Evolutionary conservation across 2,113 vertebrate species (phyloP).

Genomic region (Aegotheles bennettii): DNA sequence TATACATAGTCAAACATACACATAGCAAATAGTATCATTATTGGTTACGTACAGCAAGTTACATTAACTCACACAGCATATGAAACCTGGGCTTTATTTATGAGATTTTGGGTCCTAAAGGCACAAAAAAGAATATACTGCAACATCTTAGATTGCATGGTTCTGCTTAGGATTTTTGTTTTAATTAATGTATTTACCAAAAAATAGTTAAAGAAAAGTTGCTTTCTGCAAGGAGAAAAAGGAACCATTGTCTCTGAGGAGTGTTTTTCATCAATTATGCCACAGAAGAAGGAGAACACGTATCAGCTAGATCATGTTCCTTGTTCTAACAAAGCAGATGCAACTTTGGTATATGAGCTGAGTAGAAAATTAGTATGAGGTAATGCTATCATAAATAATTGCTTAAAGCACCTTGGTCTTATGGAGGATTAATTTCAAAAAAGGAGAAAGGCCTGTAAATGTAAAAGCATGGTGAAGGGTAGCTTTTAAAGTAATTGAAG

Average conservation of each 20-base stretch:
- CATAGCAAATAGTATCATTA: accelerated
- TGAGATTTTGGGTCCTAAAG: neutral
- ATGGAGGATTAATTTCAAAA: constrained; percentile 37
- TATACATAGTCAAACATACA: accelerated
- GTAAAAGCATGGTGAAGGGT: constrained; percentile 49
- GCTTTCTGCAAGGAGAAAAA: neutral
- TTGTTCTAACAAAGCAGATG: constrained; percentile 44
- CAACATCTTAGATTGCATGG: neutral
- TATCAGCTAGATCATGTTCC: constrained; percentile 10
- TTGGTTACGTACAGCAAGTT: neutral
- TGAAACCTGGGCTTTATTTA: neutral
- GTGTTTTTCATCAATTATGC: constrained; percentile 40
- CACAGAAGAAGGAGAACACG: neutral
- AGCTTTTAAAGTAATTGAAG: constrained; percentile 68
- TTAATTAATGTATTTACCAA: neutral
- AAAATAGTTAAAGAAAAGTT: neutral
- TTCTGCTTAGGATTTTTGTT: neutral
- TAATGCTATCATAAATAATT: constrained; percentile 76
- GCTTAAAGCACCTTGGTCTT: constrained; percentile 35
- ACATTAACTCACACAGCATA: neutral
- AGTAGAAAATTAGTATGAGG: constrained; percentile 67
- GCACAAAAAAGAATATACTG: neutral
- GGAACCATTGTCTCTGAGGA: neutral
- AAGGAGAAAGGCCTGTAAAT: constrained; percentile 46
- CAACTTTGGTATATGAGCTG: neutral